These are phyloP conservation scores for Cebus imitator DNA, from an alignment of 2,113 vertebrate species.

Conservation along the genomic window DNA sequence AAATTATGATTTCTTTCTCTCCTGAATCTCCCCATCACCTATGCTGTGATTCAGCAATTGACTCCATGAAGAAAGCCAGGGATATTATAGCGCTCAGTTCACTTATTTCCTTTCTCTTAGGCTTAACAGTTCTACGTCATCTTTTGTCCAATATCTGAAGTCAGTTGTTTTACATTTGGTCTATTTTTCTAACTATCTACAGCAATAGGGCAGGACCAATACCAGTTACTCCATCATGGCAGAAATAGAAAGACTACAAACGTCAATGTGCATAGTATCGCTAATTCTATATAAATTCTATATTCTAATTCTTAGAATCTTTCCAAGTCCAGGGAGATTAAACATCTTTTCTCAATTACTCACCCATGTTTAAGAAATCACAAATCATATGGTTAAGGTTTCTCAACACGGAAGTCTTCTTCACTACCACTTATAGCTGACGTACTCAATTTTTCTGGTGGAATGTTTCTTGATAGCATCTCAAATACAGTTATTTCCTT, in stretches of 20 bases:
- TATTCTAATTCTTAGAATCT: background rate
- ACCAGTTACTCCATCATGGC: background rate
- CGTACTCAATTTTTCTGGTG: background rate
- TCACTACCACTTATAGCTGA: background rate
- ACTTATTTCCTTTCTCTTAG: background rate
- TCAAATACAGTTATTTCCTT: slow-evolving; percentile 51
- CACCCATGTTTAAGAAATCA: background rate
- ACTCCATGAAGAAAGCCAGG: background rate
- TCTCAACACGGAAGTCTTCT: background rate
- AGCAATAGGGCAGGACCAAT: background rate
- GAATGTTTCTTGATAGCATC: background rate
- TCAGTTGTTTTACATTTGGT: background rate
- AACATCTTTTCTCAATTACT: background rate
- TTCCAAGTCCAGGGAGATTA: background rate
- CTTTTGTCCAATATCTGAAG: background rate
- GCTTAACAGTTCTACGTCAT: background rate
- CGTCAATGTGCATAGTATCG: background rate
- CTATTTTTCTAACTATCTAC: background rate
- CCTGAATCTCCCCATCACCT: background rate
- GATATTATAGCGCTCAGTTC: background rate
- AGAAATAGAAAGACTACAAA: background rate
- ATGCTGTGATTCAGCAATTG: background rate
- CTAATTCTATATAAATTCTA: background rate
- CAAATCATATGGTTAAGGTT: background rate
- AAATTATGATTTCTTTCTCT: background rate